Base-by-base conservation (phyloP, 2,113 vertebrate species). In the Notothenia coriiceps region DNA sequence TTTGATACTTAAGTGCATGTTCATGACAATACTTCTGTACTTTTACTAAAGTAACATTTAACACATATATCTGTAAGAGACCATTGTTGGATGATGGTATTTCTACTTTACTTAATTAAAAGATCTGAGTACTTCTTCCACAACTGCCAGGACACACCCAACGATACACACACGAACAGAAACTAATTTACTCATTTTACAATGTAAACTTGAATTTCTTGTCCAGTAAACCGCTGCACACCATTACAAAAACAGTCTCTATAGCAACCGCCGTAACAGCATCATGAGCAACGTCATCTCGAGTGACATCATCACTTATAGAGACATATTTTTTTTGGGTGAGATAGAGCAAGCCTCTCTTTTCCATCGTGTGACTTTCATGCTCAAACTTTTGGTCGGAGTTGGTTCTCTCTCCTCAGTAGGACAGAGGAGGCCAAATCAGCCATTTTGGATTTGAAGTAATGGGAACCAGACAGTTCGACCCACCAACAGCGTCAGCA, bases 401-500 rank as follows among this genome's bases (percentile, higher is more conserved):
- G n/a, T 18, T 8, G 35, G 2, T 18, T 56, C 15, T 75, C 35
- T 10, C 67, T 67, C 35, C 3, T 59, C 4, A 63, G 56, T 33
- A 49, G 29, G 63, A 44, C 59, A 46, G 18, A 80, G 61, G 60
- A 74, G 63, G 77, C n/a, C 46, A 50, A 62, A 61, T 57, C 51
- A 59, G 51, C 50, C 64, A 72, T 75, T 65, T 74, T 77, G 67
- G 65, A 61, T 55, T 67, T 69, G 20, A 20, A 74, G 68, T 94
- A 91, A 93, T 92, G 47, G 70, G 74, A 93, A 92, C 82, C 91
- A 93, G 91, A 92, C 66, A 75, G 33, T 65, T 20, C 61, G 47
- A 66, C 56, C 25, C 75, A 60, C 51, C n/a, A 43, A 86, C 62
- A 75, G 65, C 64, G 67, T 55, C 46, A 10, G 60, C 0, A 77